Conservation (phyloP, 2,113 vertebrate species). For the Cryptoleucopteryx plumbea region DNA sequence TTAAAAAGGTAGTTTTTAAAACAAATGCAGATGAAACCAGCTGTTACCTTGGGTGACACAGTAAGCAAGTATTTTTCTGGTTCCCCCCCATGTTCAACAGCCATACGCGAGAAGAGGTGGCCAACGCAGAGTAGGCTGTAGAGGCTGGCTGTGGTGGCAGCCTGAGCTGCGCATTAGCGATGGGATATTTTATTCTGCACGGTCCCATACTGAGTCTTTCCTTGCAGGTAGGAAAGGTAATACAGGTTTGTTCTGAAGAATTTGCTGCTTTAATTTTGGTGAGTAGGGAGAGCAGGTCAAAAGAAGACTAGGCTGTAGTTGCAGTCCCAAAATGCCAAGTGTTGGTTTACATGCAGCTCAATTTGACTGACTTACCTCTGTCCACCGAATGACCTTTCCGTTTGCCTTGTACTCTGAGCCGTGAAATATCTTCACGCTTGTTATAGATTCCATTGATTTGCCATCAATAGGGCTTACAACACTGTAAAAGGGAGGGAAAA, state of each 20-base stretch:
- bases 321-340: not conserved
- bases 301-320: not conserved
- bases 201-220: not conserved
- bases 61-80: not conserved
- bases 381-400: slow-evolving; percentile 97
- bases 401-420: slow-evolving; percentile 97
- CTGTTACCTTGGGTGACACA: not conserved
- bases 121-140: not conserved
- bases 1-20: not conserved
- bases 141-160: accelerated
- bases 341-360: not conserved
- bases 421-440: slow-evolving; percentile 97
- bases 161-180: accelerated
- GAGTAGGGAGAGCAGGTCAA: not conserved
- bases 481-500: slow-evolving; percentile 63
- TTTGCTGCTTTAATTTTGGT: not conserved
- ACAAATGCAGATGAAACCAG: not conserved
- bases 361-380: slow-evolving; percentile 80
- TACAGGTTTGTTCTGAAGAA: not conserved
- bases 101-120: accelerated
- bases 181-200: accelerated
- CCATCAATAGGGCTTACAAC: slow-evolving; percentile 95
- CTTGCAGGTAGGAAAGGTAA: not conserved
- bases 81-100: accelerated
- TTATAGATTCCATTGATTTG: slow-evolving; percentile 95